Base-by-base conservation (phyloP, 2,888 invertebrate genomes). In the Phyllotreta cruciferae region DNA sequence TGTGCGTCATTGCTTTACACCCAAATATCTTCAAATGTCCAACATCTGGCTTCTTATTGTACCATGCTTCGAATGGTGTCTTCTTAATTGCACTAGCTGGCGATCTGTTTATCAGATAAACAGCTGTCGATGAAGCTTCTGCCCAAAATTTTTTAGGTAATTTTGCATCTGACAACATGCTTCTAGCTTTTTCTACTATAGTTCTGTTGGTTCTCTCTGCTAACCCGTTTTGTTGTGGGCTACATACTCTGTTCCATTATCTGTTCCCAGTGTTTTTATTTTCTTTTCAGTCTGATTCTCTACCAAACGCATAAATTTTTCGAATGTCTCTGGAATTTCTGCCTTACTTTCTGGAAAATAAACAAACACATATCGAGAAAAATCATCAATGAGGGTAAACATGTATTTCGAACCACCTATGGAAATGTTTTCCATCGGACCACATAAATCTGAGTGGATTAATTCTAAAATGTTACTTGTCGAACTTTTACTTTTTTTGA, bases 351-450 rank as follows among this genome's bases (percentile, higher is more conserved):
- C 52, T 11, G 71, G 14, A 50, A 76, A 62, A 68, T 77, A 78
- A 42, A 70, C 72, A 49, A 75, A 73, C 65, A 71, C 69, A 60
- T 73, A 77, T 64, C 79, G 75, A 24, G 75, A 79, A 69, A 60
- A 78, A 45, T 79, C 70, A 71, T 79, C 79, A 55, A 79, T 62
- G 70, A 79, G 75, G 6, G 74, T 49, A 5, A 78, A 69, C 68
- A 76, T 74, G 66, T 79, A 77, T 38, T 73, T 74, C 66, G 76
- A 75, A 14, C 68, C 66, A 61, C 78, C 72, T n/a, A n/a, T n/a
- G n/a, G n/a, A n/a, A n/a, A n/a, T n/a, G n/a, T n/a, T n/a, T n/a
- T 57, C 74, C 35, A 78, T 74, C 39, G 77, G 76, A 0, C 75
- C 77, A 69, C 75, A 77, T 24, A 79, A 68, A 64, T 77, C 76